Base-by-base conservation (phyloP, 1,140 invertebrate species). In the Diploscapter pachys region DNA sequence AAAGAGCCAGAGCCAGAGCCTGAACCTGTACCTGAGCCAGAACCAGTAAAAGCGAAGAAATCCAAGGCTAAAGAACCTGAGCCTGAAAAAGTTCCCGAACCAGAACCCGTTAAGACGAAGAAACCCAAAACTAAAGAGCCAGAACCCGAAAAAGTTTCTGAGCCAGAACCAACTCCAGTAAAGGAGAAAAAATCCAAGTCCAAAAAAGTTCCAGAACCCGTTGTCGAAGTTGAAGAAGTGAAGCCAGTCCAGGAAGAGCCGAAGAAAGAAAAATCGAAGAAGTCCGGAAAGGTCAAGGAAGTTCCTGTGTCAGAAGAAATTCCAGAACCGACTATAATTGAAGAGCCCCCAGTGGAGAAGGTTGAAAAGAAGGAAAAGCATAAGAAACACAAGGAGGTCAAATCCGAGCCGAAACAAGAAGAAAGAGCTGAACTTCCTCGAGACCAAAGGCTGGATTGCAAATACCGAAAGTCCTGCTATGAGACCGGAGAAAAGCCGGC, bases 401-500 rank as follows among this genome's bases (percentile, higher is more conserved):
- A 62, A 50, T 31, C 31, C 31, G 31, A 31, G 31, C 31, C 31
- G 31, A 31, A 56, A 9, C 11, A 68, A 72, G 61, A 56, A 48
- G 54, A 50, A 63, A 63, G 11, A 67, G 51, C 5, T 56, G 66
- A 68, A 54, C 13, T n/a, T 48, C 9, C 51, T 5, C 13, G 5
- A 56, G 13, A 65, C 57, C 9, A 11, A 11, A 31, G 9, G 9
- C 31, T 59, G 9, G 57, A 31, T 59, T 59, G 57, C 57, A 11
- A 11, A 59, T 11, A 59, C 9, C 9, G 78, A 3, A 79, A 79
- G n/a, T 66, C 69, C 64, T 83, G 82, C 66, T 83, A 83, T 61
- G 57, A 80, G 59, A 83, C 65, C 57, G 82, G 79, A 70, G 66
- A 63, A 50, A 65, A 65, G 5, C 78, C 78, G 31, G 72, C 79